Evolutionary conservation across 2,797 vertebrate genomes (phyloP).

Genomic region (Falco peregrinus): DNA sequence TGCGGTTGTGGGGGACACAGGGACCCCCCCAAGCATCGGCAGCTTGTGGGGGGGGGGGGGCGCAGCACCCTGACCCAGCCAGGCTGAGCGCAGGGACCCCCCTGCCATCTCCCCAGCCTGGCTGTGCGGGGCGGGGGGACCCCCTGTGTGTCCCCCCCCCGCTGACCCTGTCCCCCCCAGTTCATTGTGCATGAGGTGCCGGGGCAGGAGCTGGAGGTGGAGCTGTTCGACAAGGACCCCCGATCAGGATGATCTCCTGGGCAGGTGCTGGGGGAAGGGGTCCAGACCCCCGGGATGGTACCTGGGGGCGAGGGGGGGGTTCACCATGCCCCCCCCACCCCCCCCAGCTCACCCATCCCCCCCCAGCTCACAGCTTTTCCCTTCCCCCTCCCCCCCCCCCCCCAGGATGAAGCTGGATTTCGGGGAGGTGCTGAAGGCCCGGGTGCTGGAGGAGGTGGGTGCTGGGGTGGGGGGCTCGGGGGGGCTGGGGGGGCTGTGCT

Average conservation of each 20-base stretch:
- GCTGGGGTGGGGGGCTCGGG: background rate
- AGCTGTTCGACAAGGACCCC: slow-evolving; percentile 96
- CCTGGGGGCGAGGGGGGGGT: no score
- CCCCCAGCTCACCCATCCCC: background rate
- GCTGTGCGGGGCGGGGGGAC: background rate
- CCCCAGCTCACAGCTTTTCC: background rate
- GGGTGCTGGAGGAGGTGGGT: slow-evolving; percentile 87
- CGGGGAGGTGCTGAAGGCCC: slow-evolving; percentile 86
- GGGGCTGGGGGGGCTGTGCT: background rate
- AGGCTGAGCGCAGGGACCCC: no score
- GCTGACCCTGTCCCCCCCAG: slow-evolving; percentile 65
- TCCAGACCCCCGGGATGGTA: no score
- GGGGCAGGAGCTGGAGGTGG: slow-evolving; percentile 93
- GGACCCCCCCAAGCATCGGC: background rate
- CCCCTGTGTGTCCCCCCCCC: background rate
- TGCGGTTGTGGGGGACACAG: no score
- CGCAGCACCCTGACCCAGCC: background rate
- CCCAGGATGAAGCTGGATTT: slow-evolving; percentile 90
- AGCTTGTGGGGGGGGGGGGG: accelerated
- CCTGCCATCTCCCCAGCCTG: background rate
- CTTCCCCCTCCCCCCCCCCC: no score
- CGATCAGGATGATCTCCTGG: slow-evolving; percentile 95
- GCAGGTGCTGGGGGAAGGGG: slow-evolving; percentile 77
- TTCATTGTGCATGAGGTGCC: slow-evolving; percentile 95
- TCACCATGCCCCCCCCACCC: background rate